phyloP scores from a whole-genome alignment of 1,140 invertebrate genomes.

The Heliconius himera region DNA sequence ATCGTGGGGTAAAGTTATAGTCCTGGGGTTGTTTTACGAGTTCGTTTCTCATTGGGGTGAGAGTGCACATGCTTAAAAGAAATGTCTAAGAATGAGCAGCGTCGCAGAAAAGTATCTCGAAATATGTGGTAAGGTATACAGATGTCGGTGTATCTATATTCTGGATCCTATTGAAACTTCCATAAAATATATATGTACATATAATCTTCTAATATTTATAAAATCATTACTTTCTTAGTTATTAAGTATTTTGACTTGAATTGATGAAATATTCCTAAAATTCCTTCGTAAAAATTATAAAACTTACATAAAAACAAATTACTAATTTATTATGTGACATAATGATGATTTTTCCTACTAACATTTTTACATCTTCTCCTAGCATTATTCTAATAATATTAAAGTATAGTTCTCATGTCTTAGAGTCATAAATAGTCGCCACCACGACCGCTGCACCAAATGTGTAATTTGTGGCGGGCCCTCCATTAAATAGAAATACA shows the following conservation, averaged over 20 bases:
- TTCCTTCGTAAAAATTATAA: not conserved
- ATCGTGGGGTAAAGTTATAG: slow-evolving; percentile 54
- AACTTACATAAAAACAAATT: not conserved
- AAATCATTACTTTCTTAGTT: no score
- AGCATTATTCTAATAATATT: not conserved
- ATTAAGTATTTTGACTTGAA: no score
- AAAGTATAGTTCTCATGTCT: not conserved
- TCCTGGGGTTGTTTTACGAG: slow-evolving; percentile 68
- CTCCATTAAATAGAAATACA: slow-evolving; percentile 50
- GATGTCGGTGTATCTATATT: not conserved
- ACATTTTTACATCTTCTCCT: not conserved
- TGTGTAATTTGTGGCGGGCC: slow-evolving; percentile 50
- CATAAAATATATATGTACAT: no score
- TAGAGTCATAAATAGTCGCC: not conserved
- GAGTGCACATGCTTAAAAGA: slow-evolving; percentile 37
- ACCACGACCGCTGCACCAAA: slow-evolving; percentile 33
- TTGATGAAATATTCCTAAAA: not conserved
- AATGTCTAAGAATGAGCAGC: slow-evolving; percentile 17
- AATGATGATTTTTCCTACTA: not conserved
- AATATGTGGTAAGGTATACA: not conserved
- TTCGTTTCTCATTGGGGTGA: slow-evolving; percentile 47
- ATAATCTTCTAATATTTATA: no score
- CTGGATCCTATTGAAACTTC: no score
- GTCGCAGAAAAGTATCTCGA: not conserved
- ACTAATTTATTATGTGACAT: not conserved